These are phyloP conservation scores for Caenorhabditis macrosperma DNA, from an alignment of 2,888 invertebrate genomes.

Conservation along the genomic window DNA sequence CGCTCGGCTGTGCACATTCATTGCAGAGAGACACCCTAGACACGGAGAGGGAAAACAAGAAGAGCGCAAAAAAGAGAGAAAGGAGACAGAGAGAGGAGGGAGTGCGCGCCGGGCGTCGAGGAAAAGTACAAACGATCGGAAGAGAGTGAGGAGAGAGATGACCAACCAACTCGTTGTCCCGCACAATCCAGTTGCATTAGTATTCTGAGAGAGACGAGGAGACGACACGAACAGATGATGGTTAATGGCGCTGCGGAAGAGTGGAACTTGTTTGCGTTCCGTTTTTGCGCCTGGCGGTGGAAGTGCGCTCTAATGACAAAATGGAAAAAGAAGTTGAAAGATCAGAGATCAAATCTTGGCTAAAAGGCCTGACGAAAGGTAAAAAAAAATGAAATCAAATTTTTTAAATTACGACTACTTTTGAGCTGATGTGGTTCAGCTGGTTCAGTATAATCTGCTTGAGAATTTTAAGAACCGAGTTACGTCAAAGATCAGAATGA, in stretches of 20 bases:
- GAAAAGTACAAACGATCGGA: constrained; percentile 42
- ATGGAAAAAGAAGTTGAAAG: not conserved
- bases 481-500: not conserved
- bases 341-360: not conserved
- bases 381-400: not conserved
- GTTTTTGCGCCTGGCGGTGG: constrained; percentile 17
- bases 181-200: constrained; percentile 50
- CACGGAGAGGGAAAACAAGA: constrained; percentile 23
- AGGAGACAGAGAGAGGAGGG: constrained; percentile 2
- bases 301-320: constrained; percentile 24
- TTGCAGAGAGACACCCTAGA: constrained; percentile 16
- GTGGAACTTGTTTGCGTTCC: constrained; percentile 48
- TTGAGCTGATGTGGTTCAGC: no score
- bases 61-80: constrained; percentile 27
- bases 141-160: constrained; percentile 19
- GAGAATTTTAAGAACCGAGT: not conserved
- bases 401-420: no score
- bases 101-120: constrained; percentile 19
- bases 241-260: constrained; percentile 29
- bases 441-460: no score
- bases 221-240: constrained; percentile 34
- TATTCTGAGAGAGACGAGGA: constrained; percentile 26
- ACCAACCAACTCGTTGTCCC: constrained; percentile 31
- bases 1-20: constrained; percentile 16
- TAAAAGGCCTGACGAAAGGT: no score